These are phyloP conservation scores for Terebella lapidaria DNA, from an alignment of 2,888 invertebrate genomes.

Conservation along the genomic window DNA sequence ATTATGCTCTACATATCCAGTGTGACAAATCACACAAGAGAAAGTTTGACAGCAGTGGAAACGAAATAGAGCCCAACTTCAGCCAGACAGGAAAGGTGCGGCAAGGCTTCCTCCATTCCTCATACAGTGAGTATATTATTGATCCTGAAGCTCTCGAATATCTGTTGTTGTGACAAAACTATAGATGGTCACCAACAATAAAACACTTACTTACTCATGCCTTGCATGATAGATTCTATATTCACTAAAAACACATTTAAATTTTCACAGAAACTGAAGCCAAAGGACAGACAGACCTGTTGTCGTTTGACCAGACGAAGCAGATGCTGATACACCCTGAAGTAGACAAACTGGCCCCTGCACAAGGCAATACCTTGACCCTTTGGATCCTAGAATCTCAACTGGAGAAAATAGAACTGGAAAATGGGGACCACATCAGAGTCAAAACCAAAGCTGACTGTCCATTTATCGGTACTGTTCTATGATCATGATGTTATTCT, in stretches of 20 bases:
- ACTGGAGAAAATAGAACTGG: slow-evolving; percentile 31
- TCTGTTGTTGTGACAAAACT: too few species aligned
- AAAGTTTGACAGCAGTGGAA: slow-evolving; percentile 35
- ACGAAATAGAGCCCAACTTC: slow-evolving; percentile 45
- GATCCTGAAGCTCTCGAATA: neutral
- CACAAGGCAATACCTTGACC: slow-evolving; percentile 21
- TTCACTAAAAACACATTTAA: too few species aligned
- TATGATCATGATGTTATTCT: too few species aligned
- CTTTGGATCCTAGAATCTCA: slow-evolving; percentile 31
- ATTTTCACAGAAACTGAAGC: slow-evolving; percentile 37
- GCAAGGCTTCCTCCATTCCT: slow-evolving; percentile 42
- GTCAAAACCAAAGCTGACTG: slow-evolving; percentile 35
- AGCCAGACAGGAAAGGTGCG: slow-evolving; percentile 42
- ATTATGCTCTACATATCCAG: slow-evolving; percentile 32
- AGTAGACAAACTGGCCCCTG: slow-evolving; percentile 15
- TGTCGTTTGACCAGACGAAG: slow-evolving; percentile 28
- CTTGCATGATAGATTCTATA: too few species aligned
- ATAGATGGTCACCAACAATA: too few species aligned
- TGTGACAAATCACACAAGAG: slow-evolving; percentile 33
- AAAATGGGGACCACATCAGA: slow-evolving; percentile 29
- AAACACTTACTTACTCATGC: too few species aligned
- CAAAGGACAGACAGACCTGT: slow-evolving; percentile 36
- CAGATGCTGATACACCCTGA: slow-evolving; percentile 22
- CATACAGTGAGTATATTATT: slow-evolving; percentile 36
- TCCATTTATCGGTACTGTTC: slow-evolving; percentile 40